phyloP scores from a whole-genome alignment of 2,797 vertebrate genomes.

The Neomorphus geoffroyi region DNA sequence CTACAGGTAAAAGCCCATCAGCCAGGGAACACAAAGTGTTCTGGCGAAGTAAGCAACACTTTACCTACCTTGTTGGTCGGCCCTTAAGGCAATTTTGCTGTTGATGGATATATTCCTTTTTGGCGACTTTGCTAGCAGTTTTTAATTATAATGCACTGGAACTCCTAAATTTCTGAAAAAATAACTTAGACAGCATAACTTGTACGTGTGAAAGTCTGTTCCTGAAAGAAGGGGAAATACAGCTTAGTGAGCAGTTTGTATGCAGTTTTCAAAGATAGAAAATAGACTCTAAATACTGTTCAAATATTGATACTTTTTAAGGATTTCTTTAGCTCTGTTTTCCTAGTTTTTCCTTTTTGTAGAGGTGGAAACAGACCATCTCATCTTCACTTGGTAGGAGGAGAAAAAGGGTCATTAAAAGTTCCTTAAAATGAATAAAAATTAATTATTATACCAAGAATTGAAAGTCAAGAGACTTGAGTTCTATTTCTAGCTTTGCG shows the following conservation, averaged over 20 bases:
- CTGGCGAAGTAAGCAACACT: neutral
- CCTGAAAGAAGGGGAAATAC: neutral
- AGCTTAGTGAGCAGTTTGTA: neutral
- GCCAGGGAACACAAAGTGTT: neutral
- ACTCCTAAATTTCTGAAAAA: neutral
- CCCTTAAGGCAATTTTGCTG: neutral
- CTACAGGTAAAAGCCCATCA: neutral
- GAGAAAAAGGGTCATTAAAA: neutral
- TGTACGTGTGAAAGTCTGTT: neutral
- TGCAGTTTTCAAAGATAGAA: neutral
- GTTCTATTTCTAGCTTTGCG: constrained; percentile 33
- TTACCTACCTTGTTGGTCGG: neutral
- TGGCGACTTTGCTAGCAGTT: neutral
- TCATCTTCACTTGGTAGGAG: neutral
- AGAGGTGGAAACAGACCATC: neutral
- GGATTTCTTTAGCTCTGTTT: neutral
- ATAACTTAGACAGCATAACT: neutral
- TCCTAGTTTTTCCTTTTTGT: neutral
- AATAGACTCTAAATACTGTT: neutral
- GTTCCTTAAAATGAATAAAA: constrained; percentile 9
- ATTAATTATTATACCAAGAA: neutral
- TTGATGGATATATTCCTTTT: neutral
- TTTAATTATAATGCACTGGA: neutral
- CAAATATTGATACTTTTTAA: neutral
- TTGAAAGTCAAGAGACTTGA: constrained; percentile 15